Evolutionary conservation across 2,797 vertebrate genomes (phyloP), one percentile per base, ranked within the genome.

Genomic region (Acrossocheilus fasciatus): DNA sequence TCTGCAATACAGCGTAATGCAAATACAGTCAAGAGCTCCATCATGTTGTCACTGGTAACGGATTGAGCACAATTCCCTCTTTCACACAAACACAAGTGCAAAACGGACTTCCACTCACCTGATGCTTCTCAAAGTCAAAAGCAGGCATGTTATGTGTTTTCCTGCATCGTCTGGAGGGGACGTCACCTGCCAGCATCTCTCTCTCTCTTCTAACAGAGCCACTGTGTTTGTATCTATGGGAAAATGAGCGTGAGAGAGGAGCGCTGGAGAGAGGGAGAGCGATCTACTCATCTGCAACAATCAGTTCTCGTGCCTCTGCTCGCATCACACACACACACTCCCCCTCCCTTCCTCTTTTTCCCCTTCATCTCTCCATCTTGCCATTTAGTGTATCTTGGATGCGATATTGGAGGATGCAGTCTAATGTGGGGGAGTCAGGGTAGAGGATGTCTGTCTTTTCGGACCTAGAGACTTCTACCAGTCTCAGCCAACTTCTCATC

Each of bases 291-390:
- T 92, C 93, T 92, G 92, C 93, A 93, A 89, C 90, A 87, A 94
- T 93, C 92, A 93, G 90, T 94, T 93, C 93, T 92, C 92, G 91
- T 91, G 91, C 90, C 93, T 91, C 91, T 88, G 92, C 91, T 93
- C 85, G n/a, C 93, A 91, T 93, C 93, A 94, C 91, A 83, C 81
- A 64, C 43, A 69, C 73, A 20, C 47, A 30, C 68, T 20, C 47
- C 47, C 64, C 52, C 43, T 70, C 59, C 90, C 87, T 90, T 89
- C 88, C 81, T 86, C 88, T 87, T 91, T 87, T 89, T 74, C 83
- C 88, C 66, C 76, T 89, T 62, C 26, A 87, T 82, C 89, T 89
- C 89, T 69, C 76, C 77, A 59, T 86, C 77, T 74, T 2, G 17
- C 17, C 23, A 72, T 78, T 64, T 57, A 20, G 34, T 62, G 36